These are phyloP conservation scores for Nemurella pictetii DNA, from an alignment of 2,888 invertebrate species.

Conservation along the genomic window DNA sequence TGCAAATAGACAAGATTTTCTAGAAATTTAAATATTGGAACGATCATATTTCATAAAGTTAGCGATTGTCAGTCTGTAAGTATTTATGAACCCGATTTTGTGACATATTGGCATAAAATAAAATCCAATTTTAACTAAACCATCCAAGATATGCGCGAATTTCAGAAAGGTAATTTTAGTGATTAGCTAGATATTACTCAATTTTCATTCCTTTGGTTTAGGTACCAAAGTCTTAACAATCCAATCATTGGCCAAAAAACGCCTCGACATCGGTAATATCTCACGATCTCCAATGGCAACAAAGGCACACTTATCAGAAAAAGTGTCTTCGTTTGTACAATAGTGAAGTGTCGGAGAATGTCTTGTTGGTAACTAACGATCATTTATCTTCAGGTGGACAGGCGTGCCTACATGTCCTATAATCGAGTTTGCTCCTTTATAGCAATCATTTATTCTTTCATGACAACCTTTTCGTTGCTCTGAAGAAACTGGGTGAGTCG, in stretches of 20 bases:
- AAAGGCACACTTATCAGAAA: neutral
- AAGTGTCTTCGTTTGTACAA: neutral
- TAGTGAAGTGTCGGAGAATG: neutral
- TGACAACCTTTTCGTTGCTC: slow-evolving; percentile 9
- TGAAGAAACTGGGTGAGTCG: neutral
- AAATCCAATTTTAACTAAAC: too few relatives aligned
- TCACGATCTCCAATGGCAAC: neutral
- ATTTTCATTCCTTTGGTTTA: neutral
- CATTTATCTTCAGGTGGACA: slow-evolving; percentile 6
- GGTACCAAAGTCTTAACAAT: neutral
- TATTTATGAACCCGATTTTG: too few relatives aligned
- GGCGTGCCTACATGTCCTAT: neutral
- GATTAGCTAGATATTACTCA: too few relatives aligned
- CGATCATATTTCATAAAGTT: too few relatives aligned
- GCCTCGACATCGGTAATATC: neutral
- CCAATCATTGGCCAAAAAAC: neutral
- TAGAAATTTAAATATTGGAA: too few relatives aligned
- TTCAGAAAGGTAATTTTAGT: too few relatives aligned
- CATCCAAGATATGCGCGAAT: too few relatives aligned
- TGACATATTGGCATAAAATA: too few relatives aligned
- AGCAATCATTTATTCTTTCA: slow-evolving; percentile 12
- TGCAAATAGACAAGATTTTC: too few relatives aligned
- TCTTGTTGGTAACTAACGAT: neutral
- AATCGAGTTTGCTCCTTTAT: slow-evolving; percentile 6
- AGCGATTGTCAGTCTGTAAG: too few relatives aligned